Evolutionary conservation across 2,888 invertebrate species (phyloP).

Genomic region (Bombylius discolor): DNA sequence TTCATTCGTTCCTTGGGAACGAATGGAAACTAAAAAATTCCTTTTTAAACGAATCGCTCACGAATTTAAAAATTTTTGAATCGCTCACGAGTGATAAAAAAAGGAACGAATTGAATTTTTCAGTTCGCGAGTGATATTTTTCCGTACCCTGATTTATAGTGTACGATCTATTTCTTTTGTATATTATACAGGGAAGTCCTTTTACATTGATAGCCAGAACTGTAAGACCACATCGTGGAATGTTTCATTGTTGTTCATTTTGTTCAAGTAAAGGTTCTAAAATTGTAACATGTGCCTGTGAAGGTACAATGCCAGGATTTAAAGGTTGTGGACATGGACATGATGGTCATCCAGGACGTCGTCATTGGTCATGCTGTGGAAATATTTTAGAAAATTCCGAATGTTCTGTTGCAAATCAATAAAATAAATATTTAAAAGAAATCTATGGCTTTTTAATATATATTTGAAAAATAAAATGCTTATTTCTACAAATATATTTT

Average conservation of each 20-base stretch:
- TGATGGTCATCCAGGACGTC: constrained; percentile 61
- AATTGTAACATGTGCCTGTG: constrained; percentile 56
- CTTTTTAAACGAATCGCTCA: no score
- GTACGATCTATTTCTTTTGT: background rate
- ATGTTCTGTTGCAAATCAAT: constrained; percentile 40
- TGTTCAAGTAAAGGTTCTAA: constrained; percentile 66
- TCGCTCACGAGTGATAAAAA: no score
- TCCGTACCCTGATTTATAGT: no score
- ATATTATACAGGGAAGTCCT: constrained; percentile 49
- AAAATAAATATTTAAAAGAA: no score
- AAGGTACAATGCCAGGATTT: constrained; percentile 60
- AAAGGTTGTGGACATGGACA: constrained; percentile 73
- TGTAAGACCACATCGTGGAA: constrained; percentile 51
- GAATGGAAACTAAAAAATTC: no score
- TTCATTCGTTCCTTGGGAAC: no score
- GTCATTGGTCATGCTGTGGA: constrained; percentile 78
- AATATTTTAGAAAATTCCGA: constrained; percentile 47
- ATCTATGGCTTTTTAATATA: no score
- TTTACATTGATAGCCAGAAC: constrained; percentile 51
- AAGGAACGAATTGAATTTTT: no score
- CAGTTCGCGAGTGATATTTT: no score
- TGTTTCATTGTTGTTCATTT: constrained; percentile 69
- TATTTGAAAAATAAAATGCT: no score
- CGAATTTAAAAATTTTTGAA: no score
- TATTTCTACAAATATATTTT: no score